These are phyloP conservation scores for Ramphastos sulfuratus DNA, from an alignment of 2,113 vertebrate genomes.

Conservation along the genomic window DNA sequence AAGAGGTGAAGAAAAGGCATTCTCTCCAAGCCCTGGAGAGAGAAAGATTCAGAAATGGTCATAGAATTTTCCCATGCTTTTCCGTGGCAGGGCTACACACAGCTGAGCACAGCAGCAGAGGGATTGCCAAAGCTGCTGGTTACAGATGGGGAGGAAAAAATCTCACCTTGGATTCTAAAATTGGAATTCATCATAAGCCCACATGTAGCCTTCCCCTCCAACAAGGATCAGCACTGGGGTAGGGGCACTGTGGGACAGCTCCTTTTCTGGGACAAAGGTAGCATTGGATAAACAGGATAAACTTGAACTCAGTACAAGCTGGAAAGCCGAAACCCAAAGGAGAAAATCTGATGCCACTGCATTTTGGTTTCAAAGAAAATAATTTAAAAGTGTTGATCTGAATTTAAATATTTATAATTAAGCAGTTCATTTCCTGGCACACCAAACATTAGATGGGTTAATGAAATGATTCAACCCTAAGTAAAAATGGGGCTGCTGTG, in stretches of 20 bases:
- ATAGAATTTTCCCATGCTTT: neutral
- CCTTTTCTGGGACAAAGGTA: neutral
- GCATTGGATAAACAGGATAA: neutral
- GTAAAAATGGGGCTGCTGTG: neutral
- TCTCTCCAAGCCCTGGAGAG: neutral
- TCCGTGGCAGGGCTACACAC: neutral
- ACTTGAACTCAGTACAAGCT: neutral
- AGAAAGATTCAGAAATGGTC: neutral
- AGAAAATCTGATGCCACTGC: neutral
- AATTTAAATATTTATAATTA: neutral
- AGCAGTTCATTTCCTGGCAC: neutral
- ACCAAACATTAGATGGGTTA: neutral
- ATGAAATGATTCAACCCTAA: neutral
- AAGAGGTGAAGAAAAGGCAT: neutral
- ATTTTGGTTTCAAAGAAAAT: neutral
- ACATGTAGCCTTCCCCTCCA: neutral
- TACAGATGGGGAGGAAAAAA: neutral
- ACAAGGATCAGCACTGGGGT: fast-evolving
- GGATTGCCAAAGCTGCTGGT: neutral
- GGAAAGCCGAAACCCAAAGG: neutral
- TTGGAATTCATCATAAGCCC: neutral
- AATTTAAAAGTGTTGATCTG: neutral
- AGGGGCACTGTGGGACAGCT: neutral
- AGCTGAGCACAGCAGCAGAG: neutral
- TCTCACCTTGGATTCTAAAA: neutral